Evolutionary conservation across 2,113 vertebrate genomes (phyloP), one percentile per base, ranked within the genome.

Genomic region (Chionomys nivalis): DNA sequence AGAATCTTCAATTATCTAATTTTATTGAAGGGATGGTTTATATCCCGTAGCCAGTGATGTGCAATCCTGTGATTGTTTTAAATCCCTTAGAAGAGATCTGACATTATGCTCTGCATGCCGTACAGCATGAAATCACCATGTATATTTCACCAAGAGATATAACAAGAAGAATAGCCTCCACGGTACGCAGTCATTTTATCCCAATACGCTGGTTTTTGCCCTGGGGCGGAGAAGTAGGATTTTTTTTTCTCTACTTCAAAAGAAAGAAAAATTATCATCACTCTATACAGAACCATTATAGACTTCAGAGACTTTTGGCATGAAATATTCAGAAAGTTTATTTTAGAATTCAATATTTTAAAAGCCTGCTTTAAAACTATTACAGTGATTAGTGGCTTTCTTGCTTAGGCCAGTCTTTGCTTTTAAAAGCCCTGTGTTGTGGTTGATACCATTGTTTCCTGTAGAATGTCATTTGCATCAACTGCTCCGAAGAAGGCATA

Each of bases 1-100:
- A 96, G 96, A 98, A 96, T 98, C 98, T 98, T 98, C 98, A 98
- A 87, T 98, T 97, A 98, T 88, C 93, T 98, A 98, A 98, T 98
- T 98, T 97, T 98, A 97, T 98, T 96, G 97, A 96, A 97, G 96
- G 86, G 82, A 93, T 98, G 98, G 98, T 98, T 98, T 98, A 95
- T 98, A 92, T 90, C 97, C 97, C 87, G 24, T 92, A 97, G 97
- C 97, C 95, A 98, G 98, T 94, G 97, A 96, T 82, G 96, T 98
- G 90, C 97, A 87, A 97, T 97, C 82, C 82, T 85, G 96, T 97
- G 97, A 98, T 98, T 98, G 98, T 97, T 96, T 95, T 88, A 97
- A 96, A 98, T 96, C 98, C 98, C 97, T 97, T 88, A 96, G 90
- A 98, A 97, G 97, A 98, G 91, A 98, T 96, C 97, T 95, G 97